phyloP scores from a whole-genome alignment of 2,797 vertebrate genomes.

The Spea hammondii region DNA sequence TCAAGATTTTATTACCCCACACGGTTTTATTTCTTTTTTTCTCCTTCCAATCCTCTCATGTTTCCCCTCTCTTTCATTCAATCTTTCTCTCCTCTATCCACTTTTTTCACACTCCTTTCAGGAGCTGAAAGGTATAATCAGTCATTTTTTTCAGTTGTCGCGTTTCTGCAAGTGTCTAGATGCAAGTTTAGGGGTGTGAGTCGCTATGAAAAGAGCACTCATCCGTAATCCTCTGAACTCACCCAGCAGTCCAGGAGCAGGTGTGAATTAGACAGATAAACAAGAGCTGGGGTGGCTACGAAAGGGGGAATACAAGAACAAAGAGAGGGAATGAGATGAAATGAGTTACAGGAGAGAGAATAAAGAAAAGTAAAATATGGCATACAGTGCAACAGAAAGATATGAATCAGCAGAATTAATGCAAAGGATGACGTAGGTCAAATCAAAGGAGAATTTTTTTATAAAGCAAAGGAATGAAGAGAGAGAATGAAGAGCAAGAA shows the following conservation, averaged over 20 bases:
- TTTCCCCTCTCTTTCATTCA: too few relatives aligned
- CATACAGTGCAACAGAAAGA: too few relatives aligned
- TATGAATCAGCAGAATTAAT: too few relatives aligned
- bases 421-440: too few relatives aligned
- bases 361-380: too few relatives aligned
- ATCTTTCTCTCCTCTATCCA: neutral
- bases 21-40: too few relatives aligned
- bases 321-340: neutral
- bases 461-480: too few relatives aligned
- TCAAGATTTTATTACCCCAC: too few relatives aligned
- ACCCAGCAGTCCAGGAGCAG: neutral
- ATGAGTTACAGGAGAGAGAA: neutral
- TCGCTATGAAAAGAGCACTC: slow-evolving; percentile 39
- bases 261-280: slow-evolving; percentile 19
- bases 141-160: slow-evolving; percentile 36
- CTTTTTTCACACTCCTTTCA: slow-evolving; percentile 24
- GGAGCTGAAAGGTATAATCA: slow-evolving; percentile 32
- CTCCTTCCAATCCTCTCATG: too few relatives aligned
- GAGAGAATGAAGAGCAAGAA: too few relatives aligned
- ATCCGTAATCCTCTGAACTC: neutral
- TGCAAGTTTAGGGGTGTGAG: slow-evolving; percentile 38
- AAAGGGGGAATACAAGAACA: neutral
- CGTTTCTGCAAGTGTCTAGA: slow-evolving; percentile 16
- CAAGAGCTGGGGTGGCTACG: neutral
- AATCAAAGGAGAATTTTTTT: too few relatives aligned